Base-by-base conservation (phyloP, 2,888 invertebrate genomes). In the Merodon equestris region DNA sequence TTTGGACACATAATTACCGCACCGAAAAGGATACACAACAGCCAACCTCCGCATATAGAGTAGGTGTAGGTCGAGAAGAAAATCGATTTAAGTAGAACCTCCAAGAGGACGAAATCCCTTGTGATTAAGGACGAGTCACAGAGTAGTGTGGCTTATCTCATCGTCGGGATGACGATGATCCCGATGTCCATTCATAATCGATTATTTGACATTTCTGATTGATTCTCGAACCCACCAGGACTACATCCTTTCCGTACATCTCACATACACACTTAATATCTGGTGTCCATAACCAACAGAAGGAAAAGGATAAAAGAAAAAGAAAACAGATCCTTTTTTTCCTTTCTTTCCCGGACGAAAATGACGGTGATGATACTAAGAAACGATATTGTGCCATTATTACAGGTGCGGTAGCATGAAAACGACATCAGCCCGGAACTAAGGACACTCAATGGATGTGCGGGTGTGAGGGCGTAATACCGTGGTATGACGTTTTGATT, bases 151-250 rank as follows among this genome's bases (percentile, higher is more conserved):
- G 27, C 27, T 27, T 27, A 27, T 27, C 27, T 27, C 27, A 27
- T 27, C 27, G 27, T 27, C 7, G 58, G 48, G 61, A 68, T 71
- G 76, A 73, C 48, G 70, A 63, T 74, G 74, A 79, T 79, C 79
- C 79, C 18, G 73, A 70, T 74, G 79, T 79, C 79, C 79, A 79
- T 79, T 63, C 79, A 79, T 79, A 79, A 79, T 79, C 79, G 79
- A 79, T 79, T 79, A 74, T 74, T 70, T 79, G 79, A 79, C 79
- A 79, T 79, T 68, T 79, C 79, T 74, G 79, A 79, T 79, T 79
- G 79, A 79, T 79, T 79, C 60, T 60, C 17, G 68, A 64, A 63
- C 66, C 77, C 38, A 60, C 38, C 48, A 56, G 19, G 17, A 18
- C 17, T 50, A 56, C 17, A 15, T 19, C 17, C 44, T 58, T 71